Base-by-base conservation (phyloP, 2,797 vertebrate genomes). In the Hylomyscus alleni region DNA sequence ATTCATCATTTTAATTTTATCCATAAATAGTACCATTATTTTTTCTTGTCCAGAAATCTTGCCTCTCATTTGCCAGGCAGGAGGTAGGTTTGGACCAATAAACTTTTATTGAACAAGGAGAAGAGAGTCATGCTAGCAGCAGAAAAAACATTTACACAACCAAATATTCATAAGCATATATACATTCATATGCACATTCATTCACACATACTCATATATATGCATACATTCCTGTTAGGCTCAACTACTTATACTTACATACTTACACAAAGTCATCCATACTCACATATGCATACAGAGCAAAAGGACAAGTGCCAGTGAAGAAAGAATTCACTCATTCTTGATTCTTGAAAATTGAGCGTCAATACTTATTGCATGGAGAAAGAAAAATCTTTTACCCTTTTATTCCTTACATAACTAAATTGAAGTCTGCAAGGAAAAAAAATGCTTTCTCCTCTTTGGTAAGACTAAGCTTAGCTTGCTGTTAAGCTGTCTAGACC, bases 1-100 rank as follows among this genome's bases (percentile, higher is more conserved):
- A 44, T 24, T 77, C 7, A 50, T 80, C 37, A 87, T 89, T 93
- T 94, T 58, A 77, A 15, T 88, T 92, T 67, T 40, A 67, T 96
- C 77, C 3, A 40, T 87, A 75, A 84, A 50, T 9, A 50, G 20
- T 75, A 44, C 40, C 65, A 75, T 37, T 14, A n/a, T 69, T 69
- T 34, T n/a, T 34, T 69, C 34, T n/a, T 69, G 67, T 69, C 6
- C 34, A n/a, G 67, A 69, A n/a, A n/a, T 1, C 6, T n/a, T 8
- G 6, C 34, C 67, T 69, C 67, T 19, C 7, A 17, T 69, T 69
- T n/a, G 15, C 31, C 34, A n/a, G 67, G 34, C 15, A 69, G 34
- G 14, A 67, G 13, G 2, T 5, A 15, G 2, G 13, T 34, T 67
- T 67, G 14, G 65, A 69, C 14, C 67, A n/a, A 69, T 69, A 69